Percentiles rank a stretch among this genome's conserved stretches.
These are phyloP conservation scores for Drosophila formosana DNA, from an alignment of 2,888 invertebrate genomes.

Conservation along the genomic window DNA sequence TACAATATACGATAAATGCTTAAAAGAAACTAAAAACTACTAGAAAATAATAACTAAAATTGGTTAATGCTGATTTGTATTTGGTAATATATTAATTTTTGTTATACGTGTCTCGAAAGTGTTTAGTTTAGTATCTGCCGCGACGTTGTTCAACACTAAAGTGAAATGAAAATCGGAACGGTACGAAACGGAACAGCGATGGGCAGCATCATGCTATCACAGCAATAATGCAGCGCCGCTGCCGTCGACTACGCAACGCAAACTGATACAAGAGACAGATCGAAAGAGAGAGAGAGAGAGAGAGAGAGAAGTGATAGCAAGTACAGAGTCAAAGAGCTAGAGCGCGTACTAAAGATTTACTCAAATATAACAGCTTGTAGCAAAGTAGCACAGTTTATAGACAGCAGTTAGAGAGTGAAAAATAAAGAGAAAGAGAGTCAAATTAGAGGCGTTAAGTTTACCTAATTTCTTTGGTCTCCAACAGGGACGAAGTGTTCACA, in stretches of 20 bases:
- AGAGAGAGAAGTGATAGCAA: slow-evolving; percentile 28
- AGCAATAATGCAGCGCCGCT: slow-evolving; percentile 51
- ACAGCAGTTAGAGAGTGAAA: slow-evolving; percentile 9
- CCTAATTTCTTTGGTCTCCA: slow-evolving; percentile 85
- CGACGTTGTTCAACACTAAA: slow-evolving; percentile 68
- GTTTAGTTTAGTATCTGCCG: slow-evolving; percentile 51
- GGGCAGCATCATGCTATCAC: slow-evolving; percentile 22
- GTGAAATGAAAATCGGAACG: slow-evolving; percentile 40
- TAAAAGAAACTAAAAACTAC: slow-evolving; percentile 51
- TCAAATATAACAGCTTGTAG: slow-evolving; percentile 27
- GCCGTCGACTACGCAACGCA: slow-evolving; percentile 61
- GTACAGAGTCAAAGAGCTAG: slow-evolving; percentile 20
- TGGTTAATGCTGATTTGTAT: slow-evolving; percentile 49
- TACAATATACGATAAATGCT: slow-evolving; percentile 17
- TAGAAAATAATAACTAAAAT: slow-evolving; percentile 35
- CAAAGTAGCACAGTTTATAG: slow-evolving; percentile 27
- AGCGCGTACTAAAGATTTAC: slow-evolving; percentile 45
- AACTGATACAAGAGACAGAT: slow-evolving; percentile 41
- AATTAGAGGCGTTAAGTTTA: slow-evolving; percentile 61
- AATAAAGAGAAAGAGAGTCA: slow-evolving; percentile 9
- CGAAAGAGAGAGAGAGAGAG: slow-evolving; percentile 22
- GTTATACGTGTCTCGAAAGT: slow-evolving; percentile 30
- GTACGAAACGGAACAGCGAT: slow-evolving; percentile 42
- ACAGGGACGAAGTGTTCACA: slow-evolving; percentile 82
- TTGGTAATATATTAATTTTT: slow-evolving; percentile 17